A percentile compares a stretch with the other conserved stretches of the same genome.
phyloP scores from a whole-genome alignment of 1,140 invertebrate genomes.

The Drosophila miranda region DNA sequence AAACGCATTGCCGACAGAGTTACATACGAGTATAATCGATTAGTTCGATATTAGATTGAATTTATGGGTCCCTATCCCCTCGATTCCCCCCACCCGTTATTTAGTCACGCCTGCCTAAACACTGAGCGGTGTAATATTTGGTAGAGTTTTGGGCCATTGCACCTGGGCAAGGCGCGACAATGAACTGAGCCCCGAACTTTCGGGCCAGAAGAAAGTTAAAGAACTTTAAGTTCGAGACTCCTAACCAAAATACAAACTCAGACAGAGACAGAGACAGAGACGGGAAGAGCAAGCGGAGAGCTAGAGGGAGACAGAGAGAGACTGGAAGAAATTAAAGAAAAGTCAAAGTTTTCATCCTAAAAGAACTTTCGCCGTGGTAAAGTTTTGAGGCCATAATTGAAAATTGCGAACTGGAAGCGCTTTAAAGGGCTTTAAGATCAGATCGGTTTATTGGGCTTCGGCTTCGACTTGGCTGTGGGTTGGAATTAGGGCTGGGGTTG shows the following conservation, averaged over 20 bases:
- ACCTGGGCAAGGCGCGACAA: constrained; percentile 19
- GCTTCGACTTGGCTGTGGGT: too few relatives aligned
- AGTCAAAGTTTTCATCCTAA: constrained; percentile 44
- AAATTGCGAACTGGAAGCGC: constrained; percentile 24
- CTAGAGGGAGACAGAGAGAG: constrained; percentile 7
- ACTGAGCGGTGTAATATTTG: too few relatives aligned
- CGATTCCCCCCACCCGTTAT: constrained; percentile 1
- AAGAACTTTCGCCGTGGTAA: constrained; percentile 52
- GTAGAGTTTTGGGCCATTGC: constrained; percentile 15
- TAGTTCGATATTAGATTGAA: constrained; percentile 82
- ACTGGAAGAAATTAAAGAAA: constrained; percentile 44
- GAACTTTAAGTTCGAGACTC: constrained; percentile 39
- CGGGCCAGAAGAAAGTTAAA: constrained; percentile 12
- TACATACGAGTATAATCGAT: constrained; percentile 78
- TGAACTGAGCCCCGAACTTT: constrained; percentile 11
- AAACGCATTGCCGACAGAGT: constrained; percentile 80
- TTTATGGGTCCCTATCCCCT: constrained; percentile 56
- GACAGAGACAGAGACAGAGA: constrained; percentile 28
- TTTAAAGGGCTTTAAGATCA: constrained; percentile 17
- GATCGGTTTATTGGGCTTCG: too few relatives aligned
- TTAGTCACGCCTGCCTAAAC: constrained; percentile 31
- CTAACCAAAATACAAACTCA: constrained; percentile 21
- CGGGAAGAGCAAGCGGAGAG: constrained; percentile 4
- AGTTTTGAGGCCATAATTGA: constrained; percentile 52
- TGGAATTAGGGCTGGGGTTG: not conserved